phyloP scores from a whole-genome alignment of 1,140 invertebrate genomes.

The Nylanderia fulva region DNA sequence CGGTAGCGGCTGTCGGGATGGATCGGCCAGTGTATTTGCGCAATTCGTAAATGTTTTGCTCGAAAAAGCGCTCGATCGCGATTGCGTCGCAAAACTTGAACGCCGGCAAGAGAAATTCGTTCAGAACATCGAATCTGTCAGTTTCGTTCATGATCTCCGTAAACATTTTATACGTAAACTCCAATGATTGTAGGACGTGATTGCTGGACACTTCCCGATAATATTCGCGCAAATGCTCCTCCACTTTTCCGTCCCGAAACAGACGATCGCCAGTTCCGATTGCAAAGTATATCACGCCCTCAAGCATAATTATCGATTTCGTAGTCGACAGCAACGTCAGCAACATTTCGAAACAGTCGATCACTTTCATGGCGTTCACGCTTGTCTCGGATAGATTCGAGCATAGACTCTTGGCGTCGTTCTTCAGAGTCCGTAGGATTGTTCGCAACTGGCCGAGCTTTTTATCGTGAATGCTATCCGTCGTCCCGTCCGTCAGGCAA shows the following conservation, averaged over 20 bases:
- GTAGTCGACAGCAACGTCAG: conserved; percentile 77
- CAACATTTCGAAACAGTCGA: conserved; percentile 78
- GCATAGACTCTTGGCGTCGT: conserved; percentile 4
- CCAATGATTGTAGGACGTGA: conserved; percentile 73
- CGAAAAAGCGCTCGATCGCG: conserved; percentile 76
- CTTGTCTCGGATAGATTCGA: conserved; percentile 33
- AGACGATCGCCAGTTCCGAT: conserved; percentile 75
- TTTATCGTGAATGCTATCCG: conserved; percentile 44
- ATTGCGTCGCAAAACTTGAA: conserved; percentile 71
- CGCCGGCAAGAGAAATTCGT: conserved; percentile 76
- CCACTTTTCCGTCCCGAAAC: conserved; percentile 71
- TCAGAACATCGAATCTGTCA: conserved; percentile 76
- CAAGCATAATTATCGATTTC: conserved; percentile 77
- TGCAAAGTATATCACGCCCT: conserved; percentile 75
- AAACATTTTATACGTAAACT: conserved; percentile 72
- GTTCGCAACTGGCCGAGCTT: conserved; percentile 59
- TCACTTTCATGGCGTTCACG: conserved; percentile 66
- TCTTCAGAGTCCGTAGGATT: conserved; percentile 68
- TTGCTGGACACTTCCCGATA: conserved; percentile 66
- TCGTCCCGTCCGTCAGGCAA: conserved; percentile 74
- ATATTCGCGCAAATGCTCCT: conserved; percentile 73
- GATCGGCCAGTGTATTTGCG: conserved; percentile 49
- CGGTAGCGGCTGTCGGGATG: not conserved
- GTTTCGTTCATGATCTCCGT: conserved; percentile 15
- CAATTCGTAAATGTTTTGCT: conserved; percentile 75